Percentiles rank a stretch among this genome's conserved stretches.
phyloP scores from a whole-genome alignment of 2,113 vertebrate genomes.

The Dasypus novemcinctus region DNA sequence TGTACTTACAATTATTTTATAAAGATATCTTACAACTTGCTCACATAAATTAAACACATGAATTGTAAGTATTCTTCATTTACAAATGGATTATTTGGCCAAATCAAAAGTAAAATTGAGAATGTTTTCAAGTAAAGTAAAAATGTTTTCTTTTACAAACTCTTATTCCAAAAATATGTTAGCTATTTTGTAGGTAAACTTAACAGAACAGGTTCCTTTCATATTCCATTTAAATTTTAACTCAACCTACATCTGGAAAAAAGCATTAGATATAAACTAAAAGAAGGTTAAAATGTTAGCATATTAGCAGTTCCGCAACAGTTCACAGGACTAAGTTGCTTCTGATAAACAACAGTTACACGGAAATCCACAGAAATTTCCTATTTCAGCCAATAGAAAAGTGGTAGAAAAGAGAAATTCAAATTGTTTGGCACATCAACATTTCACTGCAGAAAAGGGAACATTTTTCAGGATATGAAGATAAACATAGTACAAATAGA shows the following conservation, averaged over 20 bases:
- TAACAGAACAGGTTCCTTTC: background rate
- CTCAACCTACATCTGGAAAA: background rate
- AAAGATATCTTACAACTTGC: background rate
- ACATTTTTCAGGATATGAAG: constrained; percentile 67
- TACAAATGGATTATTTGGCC: background rate
- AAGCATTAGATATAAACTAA: background rate
- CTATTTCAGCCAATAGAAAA: background rate
- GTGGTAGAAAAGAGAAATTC: constrained; percentile 56
- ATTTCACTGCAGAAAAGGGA: constrained; percentile 40
- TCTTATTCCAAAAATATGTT: background rate
- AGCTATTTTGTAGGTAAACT: background rate
- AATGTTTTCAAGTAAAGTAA: background rate
- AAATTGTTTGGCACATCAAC: constrained; percentile 49
- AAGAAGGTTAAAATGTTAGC: background rate
- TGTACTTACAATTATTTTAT: background rate
- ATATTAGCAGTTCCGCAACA: background rate
- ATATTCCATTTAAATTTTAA: background rate
- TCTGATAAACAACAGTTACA: constrained; percentile 21
- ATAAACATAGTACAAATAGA: constrained; percentile 62
- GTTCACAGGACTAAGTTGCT: constrained; percentile 14
- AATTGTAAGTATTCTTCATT: background rate
- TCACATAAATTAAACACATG: background rate
- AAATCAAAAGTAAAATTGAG: background rate
- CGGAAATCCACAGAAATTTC: constrained; percentile 36
- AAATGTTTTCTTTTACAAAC: background rate